A percentile compares a stretch with the other conserved stretches of the same genome.
Evolutionary conservation across 2,113 vertebrate genomes (phyloP).

Genomic region (Spea multiplicata): DNA sequence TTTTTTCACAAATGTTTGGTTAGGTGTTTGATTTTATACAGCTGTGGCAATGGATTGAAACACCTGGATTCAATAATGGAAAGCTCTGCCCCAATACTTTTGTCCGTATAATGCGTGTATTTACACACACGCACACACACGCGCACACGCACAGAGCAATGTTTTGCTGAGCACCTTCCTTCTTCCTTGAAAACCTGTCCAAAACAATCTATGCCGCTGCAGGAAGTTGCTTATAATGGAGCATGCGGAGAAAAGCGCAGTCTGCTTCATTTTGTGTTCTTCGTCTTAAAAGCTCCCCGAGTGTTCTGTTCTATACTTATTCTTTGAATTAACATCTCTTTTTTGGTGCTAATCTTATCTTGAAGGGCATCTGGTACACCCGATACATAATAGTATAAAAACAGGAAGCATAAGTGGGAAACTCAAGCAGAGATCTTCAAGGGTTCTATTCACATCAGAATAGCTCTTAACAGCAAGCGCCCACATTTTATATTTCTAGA

Average conservation of each 20-base stretch:
- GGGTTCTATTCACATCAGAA: slow-evolving; percentile 18
- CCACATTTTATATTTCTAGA: not conserved
- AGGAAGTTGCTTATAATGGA: slow-evolving; percentile 11
- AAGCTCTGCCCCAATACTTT: no score
- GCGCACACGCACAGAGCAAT: no score
- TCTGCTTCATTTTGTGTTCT: not conserved
- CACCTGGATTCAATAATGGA: no score
- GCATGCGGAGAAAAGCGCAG: not conserved
- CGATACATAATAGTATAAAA: slow-evolving; percentile 9
- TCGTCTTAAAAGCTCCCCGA: not conserved
- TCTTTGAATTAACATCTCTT: slow-evolving; percentile 21
- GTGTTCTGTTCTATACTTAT: slow-evolving; percentile 2
- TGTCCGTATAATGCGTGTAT: no score
- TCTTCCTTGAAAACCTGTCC: slow-evolving; percentile 4
- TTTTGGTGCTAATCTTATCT: slow-evolving; percentile 31
- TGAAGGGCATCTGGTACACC: not conserved
- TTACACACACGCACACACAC: no score
- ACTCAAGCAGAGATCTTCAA: slow-evolving; percentile 13
- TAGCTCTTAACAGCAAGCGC: not conserved
- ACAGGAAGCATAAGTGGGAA: slow-evolving; percentile 27
- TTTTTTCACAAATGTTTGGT: no score
- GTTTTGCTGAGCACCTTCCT: slow-evolving; percentile 9
- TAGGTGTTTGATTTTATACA: no score
- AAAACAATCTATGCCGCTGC: slow-evolving; percentile 7
- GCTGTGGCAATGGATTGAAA: no score